Evolutionary conservation across 2,113 vertebrate genomes (phyloP).

Genomic region (Lucifuga dentata): DNA sequence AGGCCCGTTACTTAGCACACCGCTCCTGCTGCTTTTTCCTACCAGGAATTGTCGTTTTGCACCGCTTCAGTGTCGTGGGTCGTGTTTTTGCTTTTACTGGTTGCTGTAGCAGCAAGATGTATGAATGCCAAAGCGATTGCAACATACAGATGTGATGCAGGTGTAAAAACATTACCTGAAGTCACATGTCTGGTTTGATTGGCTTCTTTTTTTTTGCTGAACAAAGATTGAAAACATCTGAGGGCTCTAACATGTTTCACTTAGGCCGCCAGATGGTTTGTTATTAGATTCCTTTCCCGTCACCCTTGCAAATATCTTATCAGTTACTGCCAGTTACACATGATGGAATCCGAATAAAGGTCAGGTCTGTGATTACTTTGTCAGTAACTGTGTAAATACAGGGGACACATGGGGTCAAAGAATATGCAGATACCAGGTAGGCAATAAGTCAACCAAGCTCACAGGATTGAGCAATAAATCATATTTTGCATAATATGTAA

Average conservation of each 20-base stretch:
- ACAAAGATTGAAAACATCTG: background rate
- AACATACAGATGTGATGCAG: background rate
- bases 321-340: background rate
- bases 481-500: background rate
- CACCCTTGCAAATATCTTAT: background rate
- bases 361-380: constrained; percentile 14
- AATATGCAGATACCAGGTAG: constrained; percentile 8
- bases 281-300: background rate
- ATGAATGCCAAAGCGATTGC: background rate
- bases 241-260: background rate
- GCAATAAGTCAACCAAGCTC: constrained; percentile 10
- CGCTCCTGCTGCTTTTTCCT: constrained; percentile 13
- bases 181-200: constrained; percentile 12
- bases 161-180: background rate
- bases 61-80: background rate
- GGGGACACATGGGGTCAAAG: constrained; percentile 12
- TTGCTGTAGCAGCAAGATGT: background rate
- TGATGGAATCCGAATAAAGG: background rate
- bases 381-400: constrained; percentile 27
- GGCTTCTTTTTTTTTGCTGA: background rate
- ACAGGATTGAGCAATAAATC: background rate
- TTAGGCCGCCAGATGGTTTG: background rate
- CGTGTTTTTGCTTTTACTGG: background rate
- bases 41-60: background rate
- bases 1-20: constrained; percentile 54